phyloP scores from a whole-genome alignment of 2,113 vertebrate species.

The Nansenia antarctica region DNA sequence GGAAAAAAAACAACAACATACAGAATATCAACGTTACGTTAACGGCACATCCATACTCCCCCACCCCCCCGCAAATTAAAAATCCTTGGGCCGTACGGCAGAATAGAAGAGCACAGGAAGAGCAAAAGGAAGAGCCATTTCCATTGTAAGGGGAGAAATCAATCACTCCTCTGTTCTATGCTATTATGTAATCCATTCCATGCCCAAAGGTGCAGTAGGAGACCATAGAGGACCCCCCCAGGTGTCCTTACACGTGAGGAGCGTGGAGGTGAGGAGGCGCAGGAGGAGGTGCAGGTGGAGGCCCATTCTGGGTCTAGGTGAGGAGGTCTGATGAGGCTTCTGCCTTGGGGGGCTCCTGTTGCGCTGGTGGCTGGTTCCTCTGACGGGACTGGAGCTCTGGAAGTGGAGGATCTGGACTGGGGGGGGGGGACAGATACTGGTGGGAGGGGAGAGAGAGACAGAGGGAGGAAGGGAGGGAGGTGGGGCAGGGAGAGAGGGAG shows the following conservation, averaged over 20 bases:
- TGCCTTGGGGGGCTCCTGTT: not conserved
- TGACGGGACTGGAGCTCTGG: conserved; percentile 1
- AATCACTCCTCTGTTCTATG: too few species aligned
- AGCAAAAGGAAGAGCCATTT: too few species aligned
- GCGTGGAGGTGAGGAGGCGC: conserved; percentile 35
- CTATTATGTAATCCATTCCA: too few species aligned
- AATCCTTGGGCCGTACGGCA: too few species aligned
- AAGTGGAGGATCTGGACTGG: not conserved
- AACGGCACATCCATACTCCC: not conserved
- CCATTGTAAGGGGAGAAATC: too few species aligned
- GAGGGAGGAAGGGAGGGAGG: not conserved
- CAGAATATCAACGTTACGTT: conserved; percentile 42
- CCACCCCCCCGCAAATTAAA: not conserved
- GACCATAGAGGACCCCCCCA: too few species aligned
- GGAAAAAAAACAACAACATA: conserved; percentile 20
- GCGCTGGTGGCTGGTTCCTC: conserved; percentile 16
- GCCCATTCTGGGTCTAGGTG: conserved; percentile 61
- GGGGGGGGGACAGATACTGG: not conserved
- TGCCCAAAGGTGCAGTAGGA: not conserved
- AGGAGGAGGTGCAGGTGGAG: conserved; percentile 46
- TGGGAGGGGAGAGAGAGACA: not conserved
- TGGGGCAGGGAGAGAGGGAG: conserved; percentile 21
- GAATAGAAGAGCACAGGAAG: too few species aligned
- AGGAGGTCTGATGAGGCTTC: conserved; percentile 26
- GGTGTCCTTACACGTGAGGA: conserved; percentile 70